Percentiles rank a stretch among this genome's conserved stretches.
Conservation (phyloP, 2,113 vertebrate species). For the Sapajus apella region DNA sequence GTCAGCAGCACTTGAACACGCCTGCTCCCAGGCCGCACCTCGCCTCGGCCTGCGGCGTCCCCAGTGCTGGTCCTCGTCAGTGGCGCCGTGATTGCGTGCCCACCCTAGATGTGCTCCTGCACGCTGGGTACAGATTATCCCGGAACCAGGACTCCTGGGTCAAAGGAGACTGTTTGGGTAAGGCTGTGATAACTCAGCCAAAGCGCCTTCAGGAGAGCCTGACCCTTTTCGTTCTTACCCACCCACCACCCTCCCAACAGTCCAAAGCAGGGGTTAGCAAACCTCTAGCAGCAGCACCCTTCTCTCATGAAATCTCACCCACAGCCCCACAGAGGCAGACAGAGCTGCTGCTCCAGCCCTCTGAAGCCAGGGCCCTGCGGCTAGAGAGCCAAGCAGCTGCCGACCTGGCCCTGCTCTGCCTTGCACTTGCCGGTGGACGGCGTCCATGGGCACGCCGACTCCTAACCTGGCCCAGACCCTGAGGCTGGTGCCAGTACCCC, state of each 20-base stretch:
- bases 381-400: background rate
- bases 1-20: no score
- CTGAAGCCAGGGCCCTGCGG: background rate
- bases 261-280: background rate
- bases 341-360: background rate
- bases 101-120: background rate
- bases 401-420: background rate
- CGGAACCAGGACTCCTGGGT: background rate
- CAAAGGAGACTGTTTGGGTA: fast-evolving
- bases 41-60: background rate
- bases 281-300: background rate
- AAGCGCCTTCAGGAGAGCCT: background rate
- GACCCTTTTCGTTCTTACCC: background rate
- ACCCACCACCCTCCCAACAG: background rate
- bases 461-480: background rate
- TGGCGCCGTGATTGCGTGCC: fast-evolving
- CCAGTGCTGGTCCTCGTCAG: no score
- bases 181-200: no score
- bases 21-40: no score
- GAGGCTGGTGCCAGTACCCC: background rate
- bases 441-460: fast-evolving
- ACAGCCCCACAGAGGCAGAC: background rate
- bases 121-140: background rate
- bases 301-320: background rate
- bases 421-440: background rate